Conservation (phyloP, 2,888 invertebrate species). For the Stenolophus ochropezus region DNA sequence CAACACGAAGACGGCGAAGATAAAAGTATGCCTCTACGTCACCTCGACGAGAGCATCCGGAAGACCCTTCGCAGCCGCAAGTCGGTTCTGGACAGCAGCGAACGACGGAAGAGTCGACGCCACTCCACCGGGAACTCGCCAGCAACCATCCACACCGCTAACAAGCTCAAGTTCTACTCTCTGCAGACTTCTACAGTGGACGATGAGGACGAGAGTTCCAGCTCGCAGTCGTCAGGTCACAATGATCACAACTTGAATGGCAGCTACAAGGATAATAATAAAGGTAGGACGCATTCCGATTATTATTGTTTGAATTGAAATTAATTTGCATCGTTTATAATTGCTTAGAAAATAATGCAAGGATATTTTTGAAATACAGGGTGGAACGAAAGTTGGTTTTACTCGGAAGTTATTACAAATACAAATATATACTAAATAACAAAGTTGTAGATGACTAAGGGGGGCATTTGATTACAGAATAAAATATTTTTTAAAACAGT, state of each 20-base stretch:
- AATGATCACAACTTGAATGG: slow-evolving; percentile 76
- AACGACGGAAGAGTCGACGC: slow-evolving; percentile 86
- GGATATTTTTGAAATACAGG: too few relatives aligned
- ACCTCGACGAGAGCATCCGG: slow-evolving; percentile 81
- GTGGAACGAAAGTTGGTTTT: too few relatives aligned
- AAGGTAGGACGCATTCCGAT: slow-evolving; percentile 70
- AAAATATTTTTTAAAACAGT: too few relatives aligned
- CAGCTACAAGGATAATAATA: slow-evolving; percentile 76
- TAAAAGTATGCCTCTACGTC: slow-evolving; percentile 79
- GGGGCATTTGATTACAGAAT: too few relatives aligned
- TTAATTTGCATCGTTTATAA: neutral
- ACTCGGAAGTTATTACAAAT: too few relatives aligned
- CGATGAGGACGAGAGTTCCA: slow-evolving; percentile 77
- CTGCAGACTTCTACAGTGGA: slow-evolving; percentile 69
- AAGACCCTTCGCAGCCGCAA: slow-evolving; percentile 84
- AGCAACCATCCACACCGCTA: slow-evolving; percentile 66
- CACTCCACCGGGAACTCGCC: slow-evolving; percentile 83
- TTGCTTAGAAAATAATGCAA: too few relatives aligned
- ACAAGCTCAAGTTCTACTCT: slow-evolving; percentile 59
- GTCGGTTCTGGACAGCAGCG: slow-evolving; percentile 77
- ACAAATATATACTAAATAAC: too few relatives aligned
- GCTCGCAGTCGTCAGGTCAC: slow-evolving; percentile 77
- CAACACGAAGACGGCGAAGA: slow-evolving; percentile 91
- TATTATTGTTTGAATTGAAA: slow-evolving; percentile 1
- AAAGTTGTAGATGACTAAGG: too few relatives aligned